These are phyloP conservation scores for Malacoraja senta DNA, from an alignment of 2,797 vertebrate genomes.

Conservation along the genomic window DNA sequence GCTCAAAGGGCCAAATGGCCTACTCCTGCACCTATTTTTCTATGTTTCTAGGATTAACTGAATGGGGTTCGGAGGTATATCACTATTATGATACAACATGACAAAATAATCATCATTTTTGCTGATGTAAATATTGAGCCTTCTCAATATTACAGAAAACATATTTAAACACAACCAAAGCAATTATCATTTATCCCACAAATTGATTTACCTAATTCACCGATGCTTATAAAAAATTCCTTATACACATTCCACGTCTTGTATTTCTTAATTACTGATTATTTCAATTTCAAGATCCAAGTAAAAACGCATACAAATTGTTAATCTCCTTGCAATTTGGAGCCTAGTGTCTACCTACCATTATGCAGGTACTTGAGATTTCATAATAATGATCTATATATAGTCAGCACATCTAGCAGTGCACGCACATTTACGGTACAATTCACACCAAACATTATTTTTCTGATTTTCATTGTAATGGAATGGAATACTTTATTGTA, in stretches of 20 bases:
- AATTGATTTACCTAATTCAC: not conserved
- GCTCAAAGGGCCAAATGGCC: too few relatives aligned
- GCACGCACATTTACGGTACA: too few relatives aligned
- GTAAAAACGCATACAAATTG: not conserved
- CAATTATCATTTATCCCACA: not conserved
- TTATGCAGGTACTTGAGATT: too few relatives aligned
- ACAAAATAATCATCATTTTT: not conserved
- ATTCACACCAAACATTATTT: too few relatives aligned
- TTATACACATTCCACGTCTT: not conserved
- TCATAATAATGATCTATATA: too few relatives aligned
- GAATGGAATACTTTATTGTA: too few relatives aligned
- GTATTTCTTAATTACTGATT: not conserved
- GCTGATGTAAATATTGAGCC: not conserved
- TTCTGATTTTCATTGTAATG: too few relatives aligned
- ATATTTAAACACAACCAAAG: not conserved
- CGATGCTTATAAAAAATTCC: not conserved
- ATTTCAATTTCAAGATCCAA: not conserved
- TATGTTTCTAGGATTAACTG: too few relatives aligned
- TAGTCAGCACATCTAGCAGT: too few relatives aligned
- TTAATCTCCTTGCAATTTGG: too few relatives aligned
- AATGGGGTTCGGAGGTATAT: not conserved
- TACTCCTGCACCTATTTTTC: too few relatives aligned
- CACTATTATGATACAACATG: not conserved
- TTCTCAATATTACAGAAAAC: not conserved
- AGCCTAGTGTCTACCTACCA: too few relatives aligned